Evolutionary conservation across 2,888 invertebrate species (phyloP).

Genomic region (Criorhina ranunculi): DNA sequence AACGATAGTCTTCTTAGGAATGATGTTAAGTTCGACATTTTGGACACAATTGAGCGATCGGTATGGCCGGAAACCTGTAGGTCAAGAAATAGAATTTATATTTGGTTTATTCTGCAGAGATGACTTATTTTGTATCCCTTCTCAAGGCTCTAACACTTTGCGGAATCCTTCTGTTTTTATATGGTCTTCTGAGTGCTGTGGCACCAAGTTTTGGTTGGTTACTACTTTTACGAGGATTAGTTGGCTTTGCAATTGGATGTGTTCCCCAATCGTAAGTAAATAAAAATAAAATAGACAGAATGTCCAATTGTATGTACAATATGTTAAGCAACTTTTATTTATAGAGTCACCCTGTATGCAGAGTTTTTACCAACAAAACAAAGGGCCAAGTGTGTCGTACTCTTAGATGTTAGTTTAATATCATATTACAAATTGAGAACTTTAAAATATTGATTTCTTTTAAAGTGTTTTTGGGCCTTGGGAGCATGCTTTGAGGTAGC

Average conservation of each 20-base stretch:
- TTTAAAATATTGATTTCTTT: slow-evolving; percentile 42
- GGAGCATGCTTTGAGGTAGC: slow-evolving; percentile 97
- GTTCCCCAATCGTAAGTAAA: slow-evolving; percentile 97
- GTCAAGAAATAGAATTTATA: slow-evolving; percentile 77
- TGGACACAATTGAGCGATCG: slow-evolving; percentile 98
- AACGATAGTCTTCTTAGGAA: slow-evolving; percentile 96
- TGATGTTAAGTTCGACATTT: slow-evolving; percentile 98
- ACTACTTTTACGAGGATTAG: slow-evolving; percentile 94
- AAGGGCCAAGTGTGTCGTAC: slow-evolving; percentile 96
- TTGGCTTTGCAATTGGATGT: slow-evolving; percentile 98
- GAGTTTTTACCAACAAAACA: slow-evolving; percentile 97
- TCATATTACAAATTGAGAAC: not conserved
- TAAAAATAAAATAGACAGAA: not conserved
- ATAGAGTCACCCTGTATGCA: slow-evolving; percentile 96
- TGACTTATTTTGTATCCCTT: slow-evolving; percentile 22
- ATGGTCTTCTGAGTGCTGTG: slow-evolving; percentile 94
- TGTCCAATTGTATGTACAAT: slow-evolving; percentile 14
- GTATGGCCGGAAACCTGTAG: slow-evolving; percentile 94
- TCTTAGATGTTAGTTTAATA: slow-evolving; percentile 92
- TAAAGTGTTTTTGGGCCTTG: slow-evolving; percentile 97
- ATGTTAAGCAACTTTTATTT: slow-evolving; percentile 77
- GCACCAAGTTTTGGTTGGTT: slow-evolving; percentile 97
- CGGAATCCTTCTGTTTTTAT: slow-evolving; percentile 95
- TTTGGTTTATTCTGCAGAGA: not conserved
- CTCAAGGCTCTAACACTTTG: slow-evolving; percentile 94